Percentiles rank a stretch among this genome's conserved stretches.
Evolutionary conservation across 2,888 invertebrate species (phyloP).

Genomic region (Limnephilus marmoratus): DNA sequence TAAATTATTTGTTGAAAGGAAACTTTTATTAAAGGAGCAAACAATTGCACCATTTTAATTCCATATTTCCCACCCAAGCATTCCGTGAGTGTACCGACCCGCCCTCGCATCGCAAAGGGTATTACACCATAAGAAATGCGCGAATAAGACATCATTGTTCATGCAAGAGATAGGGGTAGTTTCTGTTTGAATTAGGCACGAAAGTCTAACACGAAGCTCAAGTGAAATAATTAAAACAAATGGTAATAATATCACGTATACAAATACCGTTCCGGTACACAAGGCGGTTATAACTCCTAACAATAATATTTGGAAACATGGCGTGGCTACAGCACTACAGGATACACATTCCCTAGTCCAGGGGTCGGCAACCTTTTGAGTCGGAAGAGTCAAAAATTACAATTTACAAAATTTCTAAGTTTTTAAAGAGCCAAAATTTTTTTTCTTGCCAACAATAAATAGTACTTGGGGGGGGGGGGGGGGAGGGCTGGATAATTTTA

Average conservation of each 20-base stretch:
- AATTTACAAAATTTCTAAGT: no score
- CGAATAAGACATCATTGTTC: not conserved
- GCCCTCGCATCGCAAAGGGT: not conserved
- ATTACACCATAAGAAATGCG: not conserved
- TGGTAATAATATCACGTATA: slow-evolving; percentile 10
- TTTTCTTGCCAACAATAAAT: no score
- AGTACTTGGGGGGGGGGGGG: no score
- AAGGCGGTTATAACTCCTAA: slow-evolving; percentile 32
- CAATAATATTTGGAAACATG: slow-evolving; percentile 22
- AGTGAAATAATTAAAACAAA: slow-evolving; percentile 42
- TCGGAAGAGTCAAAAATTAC: no score
- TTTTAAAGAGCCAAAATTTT: no score
- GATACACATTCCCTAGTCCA: not conserved
- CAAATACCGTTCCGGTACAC: slow-evolving; percentile 10
- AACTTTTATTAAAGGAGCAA: not conserved
- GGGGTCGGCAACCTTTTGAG: no score
- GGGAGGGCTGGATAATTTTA: no score
- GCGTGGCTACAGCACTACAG: not conserved
- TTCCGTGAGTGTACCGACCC: not conserved
- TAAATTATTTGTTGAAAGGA: not conserved
- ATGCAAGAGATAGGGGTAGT: not conserved
- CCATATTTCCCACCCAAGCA: not conserved
- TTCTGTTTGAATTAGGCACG: slow-evolving; percentile 13
- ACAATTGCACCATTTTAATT: not conserved
- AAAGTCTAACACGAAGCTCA: slow-evolving; percentile 18